These are phyloP conservation scores for Planococcus citri DNA, from an alignment of 1,140 invertebrate species.

Conservation along the genomic window DNA sequence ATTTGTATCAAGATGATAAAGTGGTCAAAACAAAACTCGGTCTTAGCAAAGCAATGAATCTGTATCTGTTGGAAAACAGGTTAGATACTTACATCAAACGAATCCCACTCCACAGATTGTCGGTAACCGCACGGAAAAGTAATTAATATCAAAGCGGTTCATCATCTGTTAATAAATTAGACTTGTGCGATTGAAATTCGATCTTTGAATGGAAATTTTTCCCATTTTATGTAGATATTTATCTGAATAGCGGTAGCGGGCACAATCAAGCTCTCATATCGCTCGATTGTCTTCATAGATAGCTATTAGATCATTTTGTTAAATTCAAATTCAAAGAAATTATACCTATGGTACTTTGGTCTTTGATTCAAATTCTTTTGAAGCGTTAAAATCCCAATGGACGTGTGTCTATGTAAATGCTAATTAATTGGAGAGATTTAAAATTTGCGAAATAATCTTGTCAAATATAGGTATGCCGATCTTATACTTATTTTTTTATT, in stretches of 20 bases:
- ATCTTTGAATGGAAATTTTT: not conserved
- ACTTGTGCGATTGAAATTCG: slow-evolving; percentile 18
- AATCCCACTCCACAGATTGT: not conserved
- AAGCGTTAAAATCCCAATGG: no score
- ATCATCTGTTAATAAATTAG: slow-evolving; percentile 20
- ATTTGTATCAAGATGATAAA: no score
- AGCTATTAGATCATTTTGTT: no score
- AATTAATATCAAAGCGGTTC: slow-evolving; percentile 18
- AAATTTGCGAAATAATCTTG: no score
- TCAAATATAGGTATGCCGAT: no score
- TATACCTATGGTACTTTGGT: no score
- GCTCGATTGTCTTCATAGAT: not conserved
- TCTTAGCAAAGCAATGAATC: not conserved
- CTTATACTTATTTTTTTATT: no score
- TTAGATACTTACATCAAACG: not conserved
- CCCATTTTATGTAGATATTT: not conserved
- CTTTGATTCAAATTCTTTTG: no score
- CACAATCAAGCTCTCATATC: not conserved
- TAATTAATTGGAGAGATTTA: no score
- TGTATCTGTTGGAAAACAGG: not conserved
- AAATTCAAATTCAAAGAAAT: no score
- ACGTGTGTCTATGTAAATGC: no score
- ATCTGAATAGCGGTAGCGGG: no score
- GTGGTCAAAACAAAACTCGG: not conserved
- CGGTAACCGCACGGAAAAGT: slow-evolving; percentile 17